Percentiles rank a stretch among this genome's conserved stretches.
Conservation (phyloP, 2,888 invertebrate species). For the Lydus trimaculatus region DNA sequence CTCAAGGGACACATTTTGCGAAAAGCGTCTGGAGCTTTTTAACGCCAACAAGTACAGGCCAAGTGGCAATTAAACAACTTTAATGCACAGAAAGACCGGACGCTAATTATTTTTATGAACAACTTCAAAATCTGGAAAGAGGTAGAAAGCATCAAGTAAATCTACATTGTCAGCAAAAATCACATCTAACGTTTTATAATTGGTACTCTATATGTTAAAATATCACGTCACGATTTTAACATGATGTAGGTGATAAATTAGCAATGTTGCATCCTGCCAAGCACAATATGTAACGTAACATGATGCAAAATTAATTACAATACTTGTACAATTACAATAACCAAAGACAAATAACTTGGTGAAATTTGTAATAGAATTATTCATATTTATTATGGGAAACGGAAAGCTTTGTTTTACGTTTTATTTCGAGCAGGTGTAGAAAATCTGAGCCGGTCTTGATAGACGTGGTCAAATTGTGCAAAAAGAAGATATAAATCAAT, state of each 20-base stretch:
- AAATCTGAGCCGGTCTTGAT: constrained; percentile 41
- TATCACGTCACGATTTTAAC: neutral
- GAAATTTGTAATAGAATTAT: neutral
- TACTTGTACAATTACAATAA: neutral
- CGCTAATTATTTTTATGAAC: constrained; percentile 11
- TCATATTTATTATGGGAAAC: neutral
- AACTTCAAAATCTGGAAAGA: neutral
- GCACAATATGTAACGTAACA: neutral
- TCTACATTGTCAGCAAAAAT: neutral
- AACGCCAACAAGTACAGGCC: constrained; percentile 20
- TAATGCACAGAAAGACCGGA: neutral
- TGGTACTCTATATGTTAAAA: neutral
- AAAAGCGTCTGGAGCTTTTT: constrained; percentile 21
- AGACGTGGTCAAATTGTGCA: constrained; percentile 57
- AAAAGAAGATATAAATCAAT: constrained; percentile 56
- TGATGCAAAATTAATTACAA: neutral
- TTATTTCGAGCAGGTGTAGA: constrained; percentile 23
- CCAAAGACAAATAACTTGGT: neutral
- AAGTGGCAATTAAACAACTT: constrained; percentile 14
- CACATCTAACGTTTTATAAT: neutral
- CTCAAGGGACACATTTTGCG: constrained; percentile 15
- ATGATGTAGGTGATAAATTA: constrained; percentile 7
- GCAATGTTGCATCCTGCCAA: constrained; percentile 8
- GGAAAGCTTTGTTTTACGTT: neutral
- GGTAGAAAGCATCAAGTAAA: neutral